Evolutionary conservation across 2,888 invertebrate genomes (phyloP).

Genomic region (Ormia ochracea): DNA sequence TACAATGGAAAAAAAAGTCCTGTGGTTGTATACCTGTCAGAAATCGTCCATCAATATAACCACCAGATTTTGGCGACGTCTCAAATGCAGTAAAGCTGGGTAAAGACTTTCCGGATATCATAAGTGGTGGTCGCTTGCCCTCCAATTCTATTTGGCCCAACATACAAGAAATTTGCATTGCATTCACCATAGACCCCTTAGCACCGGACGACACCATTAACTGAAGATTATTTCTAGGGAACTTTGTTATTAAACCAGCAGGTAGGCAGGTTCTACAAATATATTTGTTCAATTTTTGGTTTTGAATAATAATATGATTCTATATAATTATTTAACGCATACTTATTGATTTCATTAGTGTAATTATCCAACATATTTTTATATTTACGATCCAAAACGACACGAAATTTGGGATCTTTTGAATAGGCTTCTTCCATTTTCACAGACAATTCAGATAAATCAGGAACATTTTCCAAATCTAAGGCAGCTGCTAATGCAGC

Average conservation of each 20-base stretch:
- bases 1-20: constrained; percentile 99
- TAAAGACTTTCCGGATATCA: constrained; percentile 89
- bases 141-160: constrained; percentile 99
- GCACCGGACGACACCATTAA: constrained; percentile 99
- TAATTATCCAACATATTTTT: constrained; percentile 87
- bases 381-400: constrained; percentile 89
- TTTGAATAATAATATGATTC: background rate
- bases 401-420: constrained; percentile 86
- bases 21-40: constrained; percentile 99
- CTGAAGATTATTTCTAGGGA: constrained; percentile 97
- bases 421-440: constrained; percentile 84
- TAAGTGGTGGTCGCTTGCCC: constrained; percentile 95
- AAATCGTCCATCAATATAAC: constrained; percentile 97
- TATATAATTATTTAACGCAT: constrained; percentile 61
- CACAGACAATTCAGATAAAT: constrained; percentile 80
- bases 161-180: constrained; percentile 98
- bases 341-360: constrained; percentile 94
- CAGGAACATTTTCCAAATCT: constrained; percentile 80
- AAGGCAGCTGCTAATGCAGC: constrained; percentile 84
- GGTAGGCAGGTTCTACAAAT: constrained; percentile 84
- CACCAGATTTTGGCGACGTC: constrained; percentile 92
- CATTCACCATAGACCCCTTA: constrained; percentile 98
- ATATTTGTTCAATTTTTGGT: background rate
- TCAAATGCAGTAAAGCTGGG: constrained; percentile 95
- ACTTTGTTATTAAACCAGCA: constrained; percentile 88